Evolutionary conservation across 2,797 vertebrate genomes (phyloP), one percentile per base, ranked within the genome.

Genomic region (Pseudochirops cupreus): DNA sequence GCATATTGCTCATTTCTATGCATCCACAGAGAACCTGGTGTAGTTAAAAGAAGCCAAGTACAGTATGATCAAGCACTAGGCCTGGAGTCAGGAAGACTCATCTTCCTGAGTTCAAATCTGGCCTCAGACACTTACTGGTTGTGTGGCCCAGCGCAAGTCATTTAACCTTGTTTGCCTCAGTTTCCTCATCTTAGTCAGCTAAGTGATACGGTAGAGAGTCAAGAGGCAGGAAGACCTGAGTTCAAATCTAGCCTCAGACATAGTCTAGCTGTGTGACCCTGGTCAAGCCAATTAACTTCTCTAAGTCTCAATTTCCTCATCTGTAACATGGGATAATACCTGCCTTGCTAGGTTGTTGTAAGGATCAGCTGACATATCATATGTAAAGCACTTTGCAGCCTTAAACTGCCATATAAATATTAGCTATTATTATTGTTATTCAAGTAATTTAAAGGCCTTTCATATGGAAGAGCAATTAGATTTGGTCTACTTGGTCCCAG

Each of bases 21-120:
- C n/a, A n/a, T 97, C 97, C 96, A 97, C 97, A 98, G 93, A 97
- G 90, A 96, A 95, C 92, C 96, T 98, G 97, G 98, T 98, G 98
- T 94, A 55, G 94, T 98, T 98, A 98, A 96, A 95, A 98, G 95
- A 94, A 91, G 52, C 94, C 95, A 94, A 97, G 29, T 50, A 87
- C 5, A 74, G 21, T 46, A 50, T 50, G 39, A 26, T 28, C 3
- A 18, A n/a, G n/a, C 6, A 16, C 0, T 7, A 39, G 67, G 18
- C 16, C 67, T 21, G 16, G 21, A 74, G 0, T 82, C 18, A 39
- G 7, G 18, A 24, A 82, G 18, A 82, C n/a, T 74, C 16, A 39
- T 82, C n/a, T 21, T 82, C 67, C 18, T 39, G 18, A 82, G 16
- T 82, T 82, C 67, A 82, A 24, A 82, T 46, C n/a, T 39, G n/a